Evolutionary conservation across 2,113 vertebrate genomes (phyloP).

Genomic region (Silurus meridionalis): DNA sequence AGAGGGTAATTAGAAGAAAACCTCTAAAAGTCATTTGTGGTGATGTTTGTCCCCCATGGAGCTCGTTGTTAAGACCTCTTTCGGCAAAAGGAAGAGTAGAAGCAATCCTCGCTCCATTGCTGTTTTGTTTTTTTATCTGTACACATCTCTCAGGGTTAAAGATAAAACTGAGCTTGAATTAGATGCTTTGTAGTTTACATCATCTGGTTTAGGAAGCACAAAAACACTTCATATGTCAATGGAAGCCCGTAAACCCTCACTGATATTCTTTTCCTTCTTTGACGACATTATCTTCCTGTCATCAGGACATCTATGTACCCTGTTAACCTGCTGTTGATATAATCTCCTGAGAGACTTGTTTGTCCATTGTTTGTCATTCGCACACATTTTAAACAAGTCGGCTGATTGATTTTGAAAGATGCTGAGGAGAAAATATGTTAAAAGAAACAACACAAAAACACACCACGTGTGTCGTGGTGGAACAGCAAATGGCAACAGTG

Average conservation of each 20-base stretch:
- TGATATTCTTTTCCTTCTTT: background rate
- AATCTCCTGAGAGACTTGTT: background rate
- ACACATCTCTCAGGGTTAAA: background rate
- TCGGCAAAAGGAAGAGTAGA: background rate
- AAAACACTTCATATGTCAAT: background rate
- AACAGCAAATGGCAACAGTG: background rate
- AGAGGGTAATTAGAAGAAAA: constrained; percentile 10
- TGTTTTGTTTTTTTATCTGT: too few species aligned
- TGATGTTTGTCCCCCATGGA: background rate
- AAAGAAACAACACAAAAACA: background rate
- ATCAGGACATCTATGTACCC: background rate
- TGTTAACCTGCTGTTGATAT: background rate
- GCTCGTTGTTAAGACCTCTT: background rate
- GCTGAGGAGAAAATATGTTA: background rate
- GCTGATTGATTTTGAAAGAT: background rate
- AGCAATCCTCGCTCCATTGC: background rate
- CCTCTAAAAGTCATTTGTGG: constrained; percentile 1
- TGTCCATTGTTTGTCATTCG: background rate
- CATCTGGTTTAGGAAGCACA: background rate
- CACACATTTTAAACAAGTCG: background rate
- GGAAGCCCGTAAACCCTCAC: background rate
- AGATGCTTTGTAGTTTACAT: background rate
- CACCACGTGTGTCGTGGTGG: background rate
- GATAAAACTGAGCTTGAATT: background rate
- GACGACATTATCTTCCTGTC: background rate